Evolutionary conservation across 2,113 vertebrate species (phyloP), one percentile per base, ranked within the genome.

Genomic region (western clawed frog (Xenopus tropicalis)): DNA sequence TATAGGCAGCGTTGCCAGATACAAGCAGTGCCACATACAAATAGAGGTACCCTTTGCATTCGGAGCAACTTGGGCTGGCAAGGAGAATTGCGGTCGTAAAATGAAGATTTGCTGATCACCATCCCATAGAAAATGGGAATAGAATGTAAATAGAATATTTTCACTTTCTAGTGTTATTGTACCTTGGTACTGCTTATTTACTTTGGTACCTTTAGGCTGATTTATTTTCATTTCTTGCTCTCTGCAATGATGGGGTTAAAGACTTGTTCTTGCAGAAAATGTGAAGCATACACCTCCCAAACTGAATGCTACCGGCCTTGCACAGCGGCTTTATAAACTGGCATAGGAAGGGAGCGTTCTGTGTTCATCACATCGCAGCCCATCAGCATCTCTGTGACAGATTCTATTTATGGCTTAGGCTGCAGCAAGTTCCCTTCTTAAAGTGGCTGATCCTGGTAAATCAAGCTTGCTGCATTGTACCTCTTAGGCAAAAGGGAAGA

Each of bases 371-470:
- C 57, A 69, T 25, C 56, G 42, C 54, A 67, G n/a, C 64, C 63
- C 46, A 67, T 74, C 72, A 62, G 73, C 58, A 69, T 76, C 58
- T 44, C 58, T 69, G 66, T 63, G 58, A 76, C 73, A 63, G 66
- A 11, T 62, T 46, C 66, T 76, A 69, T 69, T 75, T 76, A 69
- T 63, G 66, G 66, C 66, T 69, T 62, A 12, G 23, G 13, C 52
- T 68, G 57, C 58, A 62, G 46, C 48, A 54, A 75, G 44, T 69
- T 63, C 14, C 62, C 23, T 69, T 57, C 66, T 69, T 69, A 69
- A 63, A 76, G 58, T 76, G 73, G 58, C 46, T 61, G 16, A 43
- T 62, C 21, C 58, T n/a, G 37, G 44, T 37, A 62, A 69, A 62
- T 66, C 63, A 66, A 46, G 42, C 19, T 64, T 44, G 44, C 64